phyloP scores from a whole-genome alignment of 2,797 vertebrate species.

The Diceros bicornis region DNA sequence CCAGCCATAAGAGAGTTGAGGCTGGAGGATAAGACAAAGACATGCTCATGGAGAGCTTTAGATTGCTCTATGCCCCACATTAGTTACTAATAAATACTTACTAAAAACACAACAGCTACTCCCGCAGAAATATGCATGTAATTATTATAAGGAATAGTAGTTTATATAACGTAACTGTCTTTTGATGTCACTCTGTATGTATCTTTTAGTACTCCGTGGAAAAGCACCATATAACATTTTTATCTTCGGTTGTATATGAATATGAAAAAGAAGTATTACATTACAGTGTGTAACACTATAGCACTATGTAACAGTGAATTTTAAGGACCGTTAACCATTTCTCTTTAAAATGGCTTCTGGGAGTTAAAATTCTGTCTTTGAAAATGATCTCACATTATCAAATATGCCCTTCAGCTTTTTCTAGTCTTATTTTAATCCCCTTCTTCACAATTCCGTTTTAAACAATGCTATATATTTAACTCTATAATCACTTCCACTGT shows the following conservation, averaged over 20 bases:
- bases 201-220: not conserved
- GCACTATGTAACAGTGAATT: not conserved
- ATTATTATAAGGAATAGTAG: not conserved
- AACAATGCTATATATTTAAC: not conserved
- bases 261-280: not conserved
- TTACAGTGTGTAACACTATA: not conserved
- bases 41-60: not conserved
- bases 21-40: not conserved
- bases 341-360: not conserved
- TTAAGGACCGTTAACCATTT: not conserved
- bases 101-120: not conserved
- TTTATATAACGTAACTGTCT: not conserved
- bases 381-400: slow-evolving; percentile 43
- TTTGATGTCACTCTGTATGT: not conserved
- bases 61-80: not conserved
- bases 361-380: not conserved
- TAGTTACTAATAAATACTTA: slow-evolving; percentile 29
- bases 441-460: slow-evolving; percentile 43
- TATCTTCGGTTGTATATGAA: not conserved
- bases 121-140: not conserved
- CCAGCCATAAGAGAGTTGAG: not conserved
- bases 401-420: not conserved
- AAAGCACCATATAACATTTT: not conserved
- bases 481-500: not conserved
- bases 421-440: not conserved